Conservation (phyloP, 2,113 vertebrate species). For the Alligator sinensis region DNA sequence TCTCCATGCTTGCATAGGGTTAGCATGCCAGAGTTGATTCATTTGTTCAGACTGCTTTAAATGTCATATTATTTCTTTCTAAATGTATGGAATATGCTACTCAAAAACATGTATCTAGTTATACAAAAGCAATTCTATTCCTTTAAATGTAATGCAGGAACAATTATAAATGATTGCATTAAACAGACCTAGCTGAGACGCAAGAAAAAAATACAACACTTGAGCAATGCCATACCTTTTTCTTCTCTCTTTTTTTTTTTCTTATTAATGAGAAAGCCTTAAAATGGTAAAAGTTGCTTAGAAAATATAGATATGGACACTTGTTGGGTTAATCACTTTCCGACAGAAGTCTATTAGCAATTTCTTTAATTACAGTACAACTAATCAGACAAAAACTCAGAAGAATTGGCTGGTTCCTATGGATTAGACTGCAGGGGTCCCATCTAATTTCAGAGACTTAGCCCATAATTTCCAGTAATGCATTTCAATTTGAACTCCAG, state of each 20-base stretch:
- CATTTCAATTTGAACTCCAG: constrained; percentile 73
- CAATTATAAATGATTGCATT: constrained; percentile 22
- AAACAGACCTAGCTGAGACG: background rate
- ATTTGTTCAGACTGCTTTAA: background rate
- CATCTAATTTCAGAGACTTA: constrained; percentile 76
- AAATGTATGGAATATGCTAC: background rate
- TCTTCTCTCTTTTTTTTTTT: constrained; percentile 59
- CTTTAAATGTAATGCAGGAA: constrained; percentile 60
- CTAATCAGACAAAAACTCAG: constrained; percentile 84
- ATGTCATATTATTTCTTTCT: background rate
- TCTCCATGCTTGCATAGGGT: background rate
- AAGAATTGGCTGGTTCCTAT: constrained; percentile 77
- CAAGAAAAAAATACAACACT: constrained; percentile 31
- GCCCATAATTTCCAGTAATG: constrained; percentile 70
- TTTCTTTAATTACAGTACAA: constrained; percentile 84
- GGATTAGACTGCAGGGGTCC: constrained; percentile 83
- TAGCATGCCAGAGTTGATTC: background rate
- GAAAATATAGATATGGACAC: constrained; percentile 53
- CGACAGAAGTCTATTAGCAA: constrained; percentile 67
- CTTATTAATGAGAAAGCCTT: constrained; percentile 58
- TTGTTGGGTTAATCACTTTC: constrained; percentile 66
- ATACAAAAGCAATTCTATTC: background rate
- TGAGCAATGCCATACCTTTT: constrained; percentile 27
- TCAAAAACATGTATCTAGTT: background rate
- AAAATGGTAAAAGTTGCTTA: constrained; percentile 49